A percentile compares a stretch with the other conserved stretches of the same genome.
These are phyloP conservation scores for Exephanes ischioxanthus DNA, from an alignment of 2,888 invertebrate species.

Conservation along the genomic window DNA sequence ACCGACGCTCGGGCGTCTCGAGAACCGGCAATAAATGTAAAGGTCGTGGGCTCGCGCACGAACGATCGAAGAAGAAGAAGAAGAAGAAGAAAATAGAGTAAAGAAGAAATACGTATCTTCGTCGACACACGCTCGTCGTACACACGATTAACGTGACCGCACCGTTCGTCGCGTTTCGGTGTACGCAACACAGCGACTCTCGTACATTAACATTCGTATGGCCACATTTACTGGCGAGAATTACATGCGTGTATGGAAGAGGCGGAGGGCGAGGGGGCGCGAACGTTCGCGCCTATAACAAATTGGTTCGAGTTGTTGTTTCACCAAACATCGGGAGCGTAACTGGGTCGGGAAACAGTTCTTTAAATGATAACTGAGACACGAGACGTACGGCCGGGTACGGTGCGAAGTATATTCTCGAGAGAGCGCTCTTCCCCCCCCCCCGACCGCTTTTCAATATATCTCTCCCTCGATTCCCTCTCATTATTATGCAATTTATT, in stretches of 20 bases:
- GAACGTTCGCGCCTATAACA: conserved; percentile 56
- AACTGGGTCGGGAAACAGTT: conserved; percentile 67
- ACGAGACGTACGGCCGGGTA: conserved; percentile 34
- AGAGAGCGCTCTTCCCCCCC: conserved; percentile 10
- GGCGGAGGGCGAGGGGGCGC: conserved; percentile 31
- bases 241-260: conserved; percentile 12
- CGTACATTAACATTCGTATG: conserved; percentile 9
- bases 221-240: neutral
- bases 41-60: neutral
- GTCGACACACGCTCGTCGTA: neutral
- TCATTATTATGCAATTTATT: conserved; percentile 62
- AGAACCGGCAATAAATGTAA: conserved; percentile 3
- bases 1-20: neutral
- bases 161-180: neutral
- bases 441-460: conserved; percentile 9
- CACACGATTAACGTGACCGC: neutral
- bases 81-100: conserved; percentile 4
- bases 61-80: neutral
- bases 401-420: neutral
- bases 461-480: conserved; percentile 8
- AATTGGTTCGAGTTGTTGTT: conserved; percentile 69
- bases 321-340: conserved; percentile 66
- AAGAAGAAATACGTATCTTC: conserved; percentile 20
- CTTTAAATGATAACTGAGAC: conserved; percentile 68
- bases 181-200: neutral